Percentiles rank a stretch among this genome's conserved stretches.
phyloP scores from a whole-genome alignment of 2,113 vertebrate species.

The Eclectus roratus region DNA sequence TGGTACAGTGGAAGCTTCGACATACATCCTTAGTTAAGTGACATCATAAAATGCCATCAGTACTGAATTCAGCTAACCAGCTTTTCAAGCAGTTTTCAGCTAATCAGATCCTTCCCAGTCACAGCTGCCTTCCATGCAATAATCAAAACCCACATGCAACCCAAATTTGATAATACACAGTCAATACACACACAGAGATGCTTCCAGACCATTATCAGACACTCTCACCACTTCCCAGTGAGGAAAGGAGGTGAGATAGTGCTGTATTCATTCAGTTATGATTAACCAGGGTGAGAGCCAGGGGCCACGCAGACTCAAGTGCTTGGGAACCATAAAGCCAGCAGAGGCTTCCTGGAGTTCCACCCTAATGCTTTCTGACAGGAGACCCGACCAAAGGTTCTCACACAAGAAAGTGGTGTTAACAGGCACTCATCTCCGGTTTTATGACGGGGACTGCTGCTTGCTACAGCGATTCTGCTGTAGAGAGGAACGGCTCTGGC shows the following conservation, averaged over 20 bases:
- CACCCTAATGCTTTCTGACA: not conserved
- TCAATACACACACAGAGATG: not conserved
- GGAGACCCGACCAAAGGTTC: not conserved
- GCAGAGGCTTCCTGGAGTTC: not conserved
- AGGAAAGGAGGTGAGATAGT: not conserved
- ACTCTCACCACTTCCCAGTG: not conserved
- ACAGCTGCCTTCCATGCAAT: not conserved
- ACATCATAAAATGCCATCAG: not conserved
- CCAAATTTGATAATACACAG: not conserved
- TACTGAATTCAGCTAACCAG: not conserved
- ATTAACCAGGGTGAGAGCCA: not conserved
- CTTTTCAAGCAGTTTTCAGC: not conserved
- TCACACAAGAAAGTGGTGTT: not conserved
- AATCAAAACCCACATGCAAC: not conserved
- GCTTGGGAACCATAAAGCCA: not conserved
- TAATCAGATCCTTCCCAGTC: not conserved
- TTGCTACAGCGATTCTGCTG: not conserved
- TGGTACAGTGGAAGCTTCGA: not conserved
- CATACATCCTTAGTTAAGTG: not conserved
- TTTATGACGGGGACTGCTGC: fast-evolving
- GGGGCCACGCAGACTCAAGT: not conserved
- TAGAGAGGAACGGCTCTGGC: fast-evolving
- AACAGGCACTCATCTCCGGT: not conserved
- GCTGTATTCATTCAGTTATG: not conserved
- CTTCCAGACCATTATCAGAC: not conserved